Base-by-base conservation (phyloP, 1,140 invertebrate species). In the Agrypnia vestita region DNA sequence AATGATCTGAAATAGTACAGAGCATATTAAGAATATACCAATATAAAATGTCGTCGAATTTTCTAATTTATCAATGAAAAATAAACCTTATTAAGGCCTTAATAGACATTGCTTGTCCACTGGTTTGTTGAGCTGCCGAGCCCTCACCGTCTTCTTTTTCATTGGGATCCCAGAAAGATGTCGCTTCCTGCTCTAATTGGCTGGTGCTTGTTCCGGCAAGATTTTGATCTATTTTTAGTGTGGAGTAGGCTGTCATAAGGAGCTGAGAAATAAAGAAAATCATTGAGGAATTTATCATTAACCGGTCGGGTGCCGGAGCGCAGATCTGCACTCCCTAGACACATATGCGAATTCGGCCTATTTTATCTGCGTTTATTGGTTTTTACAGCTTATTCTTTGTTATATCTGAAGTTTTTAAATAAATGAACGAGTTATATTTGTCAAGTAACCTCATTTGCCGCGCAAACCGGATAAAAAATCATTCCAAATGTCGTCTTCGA, bases 141-240 rank as follows among this genome's bases (percentile, higher is more conserved):
- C 51, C 59, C 15, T 76, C 61, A 13, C 84, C 78, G 3, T 84
- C 84, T 44, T 87, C 82, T 84, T 92, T 92, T 13, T 90, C 87
- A 0, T 92, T 91, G 47, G 93, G 90, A 84, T 93, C 92, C 93
- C 93, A 94, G 21, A 93, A 87, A 78, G 89, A 90, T 86, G 88
- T 88, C 0, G 92, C 91, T 84, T 93, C 92, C 78, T 91, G 88
- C 43, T 90, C 91, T 84, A 92, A 91, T 0, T 88, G 86, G 76
- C 89, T 88, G 4, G 90, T 86, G 79, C 88, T 89, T 0, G 88
- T 84, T 74, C 86, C 86, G 17, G 84, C 87, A 85, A 90, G 87
- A 78, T 88, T 86, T 82, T 86, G 85, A 79, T 88, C 84, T 81
- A 87, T 87, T 84, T 89, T 87, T 72, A 90, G 82, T 73, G 88